Base-by-base conservation (phyloP, 2,797 vertebrate species). In the Sitta carolinensis region DNA sequence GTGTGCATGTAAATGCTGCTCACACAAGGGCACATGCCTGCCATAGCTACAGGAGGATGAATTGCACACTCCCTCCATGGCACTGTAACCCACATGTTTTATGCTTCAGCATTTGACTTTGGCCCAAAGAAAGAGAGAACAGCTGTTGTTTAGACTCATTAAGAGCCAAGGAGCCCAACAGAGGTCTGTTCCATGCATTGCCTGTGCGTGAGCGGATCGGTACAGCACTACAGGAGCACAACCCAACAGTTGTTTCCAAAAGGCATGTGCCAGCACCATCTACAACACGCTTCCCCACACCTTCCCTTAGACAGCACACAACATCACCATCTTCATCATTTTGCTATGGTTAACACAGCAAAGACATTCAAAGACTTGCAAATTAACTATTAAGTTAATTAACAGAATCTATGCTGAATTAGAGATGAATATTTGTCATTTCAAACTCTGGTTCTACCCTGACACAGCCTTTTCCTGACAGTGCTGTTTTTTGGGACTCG, bases 101-200 rank as follows among this genome's bases (percentile, higher is more conserved):
- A n/a, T 91, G 87, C 73, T 78, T 86, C 85, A 91, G 73, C 70
- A 6, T 81, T 94, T 90, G 75, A 93, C 82, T 95, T 91, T 91
- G 91, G 85, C 94, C 93, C 89, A 91, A 95, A 84, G 73, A 90
- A 95, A 38, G 72, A 87, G 64, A 87, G 78, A 94, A 70, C 87
- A 92, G 94, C 89, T 96, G 95, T 77, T 93, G 93, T 92, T 94
- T 83, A 93, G 91, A n/a, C 82, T 94, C 90, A 75, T 81, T 91
- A 94, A 88, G 93, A 94, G 90, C 94, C 95, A 96, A 81, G 93
- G 83, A 96, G 43, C 73, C 90, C 7, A 36, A 52, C 87, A 94
- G 83, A 94, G 87, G 48, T 96, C 91, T 94, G 95, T 38, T 94
- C 69, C 76, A 63, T 0, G 5, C 62, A 4, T 6, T 55, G 94